Evolutionary conservation across 2,113 vertebrate genomes (phyloP).

Genomic region (Hyaena hyaena): DNA sequence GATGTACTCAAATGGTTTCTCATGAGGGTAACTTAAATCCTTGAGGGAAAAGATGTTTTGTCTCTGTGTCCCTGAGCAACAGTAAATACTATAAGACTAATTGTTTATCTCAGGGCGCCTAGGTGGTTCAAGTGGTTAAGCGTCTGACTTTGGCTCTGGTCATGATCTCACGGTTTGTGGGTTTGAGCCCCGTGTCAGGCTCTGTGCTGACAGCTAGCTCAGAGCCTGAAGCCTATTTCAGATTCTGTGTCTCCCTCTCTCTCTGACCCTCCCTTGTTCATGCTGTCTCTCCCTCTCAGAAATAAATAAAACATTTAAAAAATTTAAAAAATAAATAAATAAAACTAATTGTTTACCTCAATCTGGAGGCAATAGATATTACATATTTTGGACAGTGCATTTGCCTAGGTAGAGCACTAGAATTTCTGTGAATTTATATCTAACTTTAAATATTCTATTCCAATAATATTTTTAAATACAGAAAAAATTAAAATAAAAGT

Average conservation of each 20-base stretch:
- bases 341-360: background rate
- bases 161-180: no score
- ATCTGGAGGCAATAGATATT: background rate
- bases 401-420: background rate
- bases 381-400: background rate
- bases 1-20: background rate
- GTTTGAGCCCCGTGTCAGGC: no score
- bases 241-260: no score
- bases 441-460: background rate
- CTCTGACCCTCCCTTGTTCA: no score
- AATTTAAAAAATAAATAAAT: no score
- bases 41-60: background rate
- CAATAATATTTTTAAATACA: background rate
- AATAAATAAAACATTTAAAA: no score
- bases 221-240: no score
- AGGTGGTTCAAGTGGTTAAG: no score
- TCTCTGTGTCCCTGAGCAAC: background rate
- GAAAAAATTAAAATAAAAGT: background rate
- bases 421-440: background rate
- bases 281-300: no score
- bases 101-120: background rate
- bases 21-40: background rate
- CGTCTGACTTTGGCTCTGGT: no score
- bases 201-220: no score
- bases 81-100: background rate